Base-by-base conservation (phyloP, 2,797 vertebrate species). In the Paratrypauchen microcephalus region DNA sequence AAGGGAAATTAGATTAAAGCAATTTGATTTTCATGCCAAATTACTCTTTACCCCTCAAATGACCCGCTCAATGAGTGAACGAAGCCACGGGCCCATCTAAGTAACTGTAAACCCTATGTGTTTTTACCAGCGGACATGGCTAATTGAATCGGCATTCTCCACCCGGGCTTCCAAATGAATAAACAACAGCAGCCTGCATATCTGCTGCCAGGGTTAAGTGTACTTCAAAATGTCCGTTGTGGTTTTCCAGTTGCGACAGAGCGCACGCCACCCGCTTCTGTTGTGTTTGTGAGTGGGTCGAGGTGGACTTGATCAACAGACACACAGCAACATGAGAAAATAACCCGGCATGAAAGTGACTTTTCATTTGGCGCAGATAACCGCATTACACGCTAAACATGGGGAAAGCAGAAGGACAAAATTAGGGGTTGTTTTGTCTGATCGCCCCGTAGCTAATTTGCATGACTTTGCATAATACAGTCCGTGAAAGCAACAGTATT, bases 281-380 rank as follows among this genome's bases (percentile, higher is more conserved):
- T 54, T 85, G 86, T 87, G 73, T 87, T 88, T 89, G 75, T 80
- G 79, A 83, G 82, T 75, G 1, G 70, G 65, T n/a, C 70, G 82
- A 82, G 86, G 89, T 85, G 79, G 85, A 90, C 83, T 89, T 89
- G 86, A 92, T 91, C 87, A 85, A 71, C 82, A 54, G 71, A 24
- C 26, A 28, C 55, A 57, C 55, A 28, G 76, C 74, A 32, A 84
- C 86, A 86, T 71, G 80, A 82, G 81, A 74, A 87, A 88, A 91
- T 91, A 90, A 91, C 82, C 81, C 28, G 79, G 78, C 90, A 83
- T 91, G 90, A 92, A 92, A 92, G 90, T 91, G 91, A 92, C 90
- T 92, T 90, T 90, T 89, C 87, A 91, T 91, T 91, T 88, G 83
- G 83, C 84, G 82, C 88, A 84, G 79, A 86, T 90, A 92, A 92